Base-by-base conservation (phyloP, 2,113 vertebrate genomes). In the Pseudorhombus dupliciocellatus region DNA sequence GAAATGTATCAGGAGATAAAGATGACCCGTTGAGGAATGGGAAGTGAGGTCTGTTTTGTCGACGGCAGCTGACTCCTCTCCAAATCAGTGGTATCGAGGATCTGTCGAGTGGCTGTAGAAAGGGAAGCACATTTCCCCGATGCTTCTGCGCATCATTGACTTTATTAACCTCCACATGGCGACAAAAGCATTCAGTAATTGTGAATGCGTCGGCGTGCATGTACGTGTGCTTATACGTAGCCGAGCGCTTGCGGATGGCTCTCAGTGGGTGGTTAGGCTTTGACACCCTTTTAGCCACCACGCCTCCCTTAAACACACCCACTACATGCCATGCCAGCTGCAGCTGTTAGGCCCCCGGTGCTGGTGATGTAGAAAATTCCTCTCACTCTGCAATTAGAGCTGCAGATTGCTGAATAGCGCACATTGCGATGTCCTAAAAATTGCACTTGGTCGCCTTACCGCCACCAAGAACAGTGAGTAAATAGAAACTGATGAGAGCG, bases 361-460 rank as follows among this genome's bases (percentile, higher is more conserved):
- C 81, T 60, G 53, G 79, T 85, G 86, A 92, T 83, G 85, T 81
- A 62, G 73, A 77, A 82, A 86, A 88, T 86, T 84, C 85, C 64
- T 72, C 81, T 81, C 69, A 31, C 80, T 87, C 88, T 88, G 89
- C 88, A 92, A 92, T 92, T 90, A 92, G 89, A 91, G 88, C 87
- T 67, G 75, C 81, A 81, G 75, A 87, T 92, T 70, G 84, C 87
- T 88, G 88, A 91, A 91, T 91, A 78, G 87, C 48, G 25, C 80
- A 80, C 91, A 89, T 92, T 84, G 88, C 84, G 5, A 71, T 80
- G 87, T 87, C 88, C 84, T 86, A 89, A 87, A 46, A 89, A 87
- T 87, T 89, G 81, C 85, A 64, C 85, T 84, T 58, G 87, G 74
- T 78, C 79, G 55, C 73, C 68, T 83, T 84, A 86, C 73, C 81